Evolutionary conservation across 2,888 invertebrate species (phyloP).

Genomic region (Hypercompe scribonia): DNA sequence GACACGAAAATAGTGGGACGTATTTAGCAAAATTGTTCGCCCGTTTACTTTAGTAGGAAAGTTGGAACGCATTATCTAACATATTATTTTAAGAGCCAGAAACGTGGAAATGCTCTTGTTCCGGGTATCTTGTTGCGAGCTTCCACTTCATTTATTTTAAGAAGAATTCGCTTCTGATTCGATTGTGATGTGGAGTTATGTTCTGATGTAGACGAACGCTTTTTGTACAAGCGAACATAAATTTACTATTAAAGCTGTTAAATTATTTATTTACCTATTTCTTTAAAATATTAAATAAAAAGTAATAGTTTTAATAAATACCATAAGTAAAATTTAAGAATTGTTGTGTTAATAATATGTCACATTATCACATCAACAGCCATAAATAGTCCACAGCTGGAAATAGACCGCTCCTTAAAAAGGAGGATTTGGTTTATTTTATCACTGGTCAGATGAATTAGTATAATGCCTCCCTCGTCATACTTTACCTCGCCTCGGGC

Average conservation of each 20-base stretch:
- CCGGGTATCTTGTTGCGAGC: conserved; percentile 59
- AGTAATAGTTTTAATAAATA: no score
- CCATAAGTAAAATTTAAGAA: no score
- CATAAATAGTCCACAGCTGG: no score
- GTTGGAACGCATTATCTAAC: conserved; percentile 33
- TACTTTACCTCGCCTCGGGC: no score
- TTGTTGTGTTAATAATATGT: no score
- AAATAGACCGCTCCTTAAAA: no score
- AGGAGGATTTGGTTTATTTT: no score
- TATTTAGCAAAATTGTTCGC: conserved; percentile 44
- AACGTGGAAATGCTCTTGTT: conserved; percentile 48
- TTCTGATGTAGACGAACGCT: conserved; percentile 13
- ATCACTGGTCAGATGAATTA: no score
- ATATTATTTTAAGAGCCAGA: conserved; percentile 49
- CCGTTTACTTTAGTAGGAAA: conserved; percentile 35
- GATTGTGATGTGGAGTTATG: conserved; percentile 24
- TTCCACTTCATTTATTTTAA: conserved; percentile 53
- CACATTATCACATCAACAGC: no score
- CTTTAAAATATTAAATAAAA: no score
- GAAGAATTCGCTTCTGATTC: conserved; percentile 35
- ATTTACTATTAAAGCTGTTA: background rate
- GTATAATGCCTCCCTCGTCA: no score
- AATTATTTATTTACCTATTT: no score
- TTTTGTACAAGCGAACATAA: background rate
- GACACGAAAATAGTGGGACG: conserved; percentile 51